These are phyloP conservation scores for Siderastrea radians DNA, from an alignment of 92 coral and sea anemone species.

Conservation along the genomic window DNA sequence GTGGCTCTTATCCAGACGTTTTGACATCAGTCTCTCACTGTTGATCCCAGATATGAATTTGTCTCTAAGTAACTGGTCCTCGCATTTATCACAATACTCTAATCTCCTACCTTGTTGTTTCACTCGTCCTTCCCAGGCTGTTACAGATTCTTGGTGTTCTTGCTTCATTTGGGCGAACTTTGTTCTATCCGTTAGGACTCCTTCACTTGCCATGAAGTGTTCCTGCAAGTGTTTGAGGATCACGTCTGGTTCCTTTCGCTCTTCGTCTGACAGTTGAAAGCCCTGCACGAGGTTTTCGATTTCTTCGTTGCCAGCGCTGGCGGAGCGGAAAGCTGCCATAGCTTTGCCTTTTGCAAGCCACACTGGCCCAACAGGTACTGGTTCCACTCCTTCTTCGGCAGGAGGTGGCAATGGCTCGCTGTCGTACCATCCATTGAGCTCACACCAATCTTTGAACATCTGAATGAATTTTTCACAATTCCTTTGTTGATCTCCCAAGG, in stretches of 20 bases:
- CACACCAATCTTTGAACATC: slow-evolving; percentile 55
- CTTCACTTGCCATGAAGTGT: slow-evolving; percentile 47
- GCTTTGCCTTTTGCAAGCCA: slow-evolving; percentile 61
- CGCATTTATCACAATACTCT: slow-evolving; percentile 61
- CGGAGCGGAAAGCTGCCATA: slow-evolving; percentile 64
- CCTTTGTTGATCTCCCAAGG: slow-evolving; percentile 21
- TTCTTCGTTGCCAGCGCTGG: slow-evolving; percentile 63
- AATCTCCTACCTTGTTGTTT: slow-evolving; percentile 60
- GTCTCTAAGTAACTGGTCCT: slow-evolving; percentile 54
- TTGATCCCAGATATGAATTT: slow-evolving; percentile 52
- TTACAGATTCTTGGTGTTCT: slow-evolving; percentile 56
- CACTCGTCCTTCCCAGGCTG: no score
- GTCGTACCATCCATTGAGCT: slow-evolving; percentile 60
- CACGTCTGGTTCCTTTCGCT: slow-evolving; percentile 34
- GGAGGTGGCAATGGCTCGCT: slow-evolving; percentile 29
- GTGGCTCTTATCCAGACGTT: slow-evolving; percentile 48
- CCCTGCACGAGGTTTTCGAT: slow-evolving; percentile 56
- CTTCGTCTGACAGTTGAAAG: slow-evolving; percentile 53
- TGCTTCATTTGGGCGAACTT: slow-evolving; percentile 64
- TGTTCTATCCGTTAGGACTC: slow-evolving; percentile 59
- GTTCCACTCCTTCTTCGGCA: slow-evolving; percentile 29
- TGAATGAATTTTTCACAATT: slow-evolving; percentile 58
- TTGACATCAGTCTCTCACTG: slow-evolving; percentile 49
- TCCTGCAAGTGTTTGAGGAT: slow-evolving; percentile 55
- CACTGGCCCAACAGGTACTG: slow-evolving; percentile 21